Evolutionary conservation across 1,140 invertebrate species (phyloP).

Genomic region (Zophobas atratus): DNA sequence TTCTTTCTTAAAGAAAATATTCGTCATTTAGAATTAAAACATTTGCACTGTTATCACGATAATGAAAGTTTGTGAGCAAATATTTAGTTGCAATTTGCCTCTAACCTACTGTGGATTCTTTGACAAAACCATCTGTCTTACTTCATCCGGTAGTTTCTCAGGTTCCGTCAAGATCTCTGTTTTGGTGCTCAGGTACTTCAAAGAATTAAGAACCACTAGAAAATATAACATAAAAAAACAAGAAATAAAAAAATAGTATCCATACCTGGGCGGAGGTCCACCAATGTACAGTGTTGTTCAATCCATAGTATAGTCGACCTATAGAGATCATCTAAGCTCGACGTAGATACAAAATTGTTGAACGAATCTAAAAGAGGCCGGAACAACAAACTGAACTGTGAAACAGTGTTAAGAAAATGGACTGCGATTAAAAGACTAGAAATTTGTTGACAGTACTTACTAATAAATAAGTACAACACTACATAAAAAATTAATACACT

Average conservation of each 20-base stretch:
- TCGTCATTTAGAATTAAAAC: constrained; percentile 15
- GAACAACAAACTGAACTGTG: constrained; percentile 92
- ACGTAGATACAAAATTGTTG: constrained; percentile 91
- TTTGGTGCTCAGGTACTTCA: constrained; percentile 90
- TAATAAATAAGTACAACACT: neutral
- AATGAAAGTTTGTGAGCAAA: constrained; percentile 32
- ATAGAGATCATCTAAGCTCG: constrained; percentile 92
- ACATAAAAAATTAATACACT: neutral
- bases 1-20: neutral
- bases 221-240: constrained; percentile 56
- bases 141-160: constrained; percentile 89
- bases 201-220: constrained; percentile 92
- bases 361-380: constrained; percentile 91
- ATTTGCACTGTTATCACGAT: constrained; percentile 50
- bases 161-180: constrained; percentile 95
- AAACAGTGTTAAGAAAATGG: constrained; percentile 65
- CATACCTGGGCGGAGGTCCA: constrained; percentile 91
- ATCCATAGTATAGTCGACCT: constrained; percentile 94
- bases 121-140: constrained; percentile 73
- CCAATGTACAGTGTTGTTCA: constrained; percentile 95
- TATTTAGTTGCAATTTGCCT: constrained; percentile 1
- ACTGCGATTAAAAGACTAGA: neutral
- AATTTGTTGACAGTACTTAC: too few relatives aligned
- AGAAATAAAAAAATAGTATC: constrained; percentile 25
- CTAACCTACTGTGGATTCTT: constrained; percentile 29